A percentile compares a stretch with the other conserved stretches of the same genome.
These are phyloP conservation scores for Sarcophaga rosellei DNA, from an alignment of 2,888 invertebrate genomes.

Conservation along the genomic window DNA sequence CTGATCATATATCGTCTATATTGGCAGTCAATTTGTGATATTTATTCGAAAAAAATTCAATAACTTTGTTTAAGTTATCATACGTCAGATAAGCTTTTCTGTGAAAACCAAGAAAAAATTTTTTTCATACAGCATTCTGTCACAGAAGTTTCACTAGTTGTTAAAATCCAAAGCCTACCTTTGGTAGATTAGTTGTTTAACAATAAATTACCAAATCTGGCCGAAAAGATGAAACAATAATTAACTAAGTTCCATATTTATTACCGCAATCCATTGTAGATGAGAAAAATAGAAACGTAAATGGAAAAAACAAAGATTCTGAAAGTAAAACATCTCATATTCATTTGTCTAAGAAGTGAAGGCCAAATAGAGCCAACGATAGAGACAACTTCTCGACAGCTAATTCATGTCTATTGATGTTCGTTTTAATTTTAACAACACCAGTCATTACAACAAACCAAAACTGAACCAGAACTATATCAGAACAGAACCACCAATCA, in stretches of 20 bases:
- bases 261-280: slow-evolving; percentile 75
- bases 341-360: slow-evolving; percentile 8
- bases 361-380: neutral
- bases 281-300: neutral
- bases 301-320: neutral
- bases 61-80: too few species aligned
- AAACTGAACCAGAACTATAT: neutral
- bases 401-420: slow-evolving; percentile 58
- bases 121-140: too few species aligned
- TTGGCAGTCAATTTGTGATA: too few species aligned
- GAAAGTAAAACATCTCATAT: slow-evolving; percentile 55
- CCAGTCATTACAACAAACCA: neutral
- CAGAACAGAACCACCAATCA: neutral
- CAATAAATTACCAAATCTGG: too few species aligned
- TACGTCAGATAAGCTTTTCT: too few species aligned
- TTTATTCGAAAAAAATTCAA: too few species aligned
- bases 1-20: too few species aligned
- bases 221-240: slow-evolving; percentile 72
- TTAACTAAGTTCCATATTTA: slow-evolving; percentile 73
- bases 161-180: too few species aligned
- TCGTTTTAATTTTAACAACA: slow-evolving; percentile 49
- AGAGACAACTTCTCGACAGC: slow-evolving; percentile 61
- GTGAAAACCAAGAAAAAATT: too few species aligned
- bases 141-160: too few species aligned
- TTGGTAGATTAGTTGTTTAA: too few species aligned